Base-by-base conservation (phyloP, 92 coral and sea anemone genomes). In the Siderastrea siderea region DNA sequence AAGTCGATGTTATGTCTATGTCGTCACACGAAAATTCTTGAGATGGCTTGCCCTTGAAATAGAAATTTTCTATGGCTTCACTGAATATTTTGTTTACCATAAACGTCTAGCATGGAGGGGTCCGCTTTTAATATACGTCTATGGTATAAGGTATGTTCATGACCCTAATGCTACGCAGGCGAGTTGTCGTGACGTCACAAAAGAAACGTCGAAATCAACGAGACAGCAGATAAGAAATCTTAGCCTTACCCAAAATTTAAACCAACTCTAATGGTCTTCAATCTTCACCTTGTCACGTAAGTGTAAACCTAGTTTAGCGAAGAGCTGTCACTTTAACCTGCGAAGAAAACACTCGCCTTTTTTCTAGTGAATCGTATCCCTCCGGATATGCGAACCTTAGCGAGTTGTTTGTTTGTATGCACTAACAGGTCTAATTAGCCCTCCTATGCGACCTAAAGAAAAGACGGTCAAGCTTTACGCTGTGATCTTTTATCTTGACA, bases 211-310 rank as follows among this genome's bases (percentile, higher is more conserved):
- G 0, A 3, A 7, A 26, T 61, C 13, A 11, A 66, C 5, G 47
- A 38, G n/a, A 50, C 74, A 5, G 38, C 46, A 65, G 84, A 79
- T 79, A 79, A 49, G 77, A 26, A 4, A 81, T n/a, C 86, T 17
- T 4, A 4, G 78, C 74, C 77, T 47, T 78, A n/a, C 77, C 77
- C 68, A 53, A 71, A 17, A 19, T 15, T 81, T 67, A 11, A 68
- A 53, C 19, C 3, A 70, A 14, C 52, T 44, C 64, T 69, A 53
- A 57, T 54, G 75, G 61, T 1, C 43, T 44, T 70, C 76, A 81
- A 7, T 81, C 65, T 26, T 2, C 66, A 54, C 63, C 77, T 68
- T 45, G 53, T 68, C 76, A 55, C 19, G 73, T 4, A 46, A 55
- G 15, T 16, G 55, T 46, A 57, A 3, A 50, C 5, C 46, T 54